Base-by-base conservation (phyloP, 2,888 invertebrate species). In the Synanthedon myopaeformis region DNA sequence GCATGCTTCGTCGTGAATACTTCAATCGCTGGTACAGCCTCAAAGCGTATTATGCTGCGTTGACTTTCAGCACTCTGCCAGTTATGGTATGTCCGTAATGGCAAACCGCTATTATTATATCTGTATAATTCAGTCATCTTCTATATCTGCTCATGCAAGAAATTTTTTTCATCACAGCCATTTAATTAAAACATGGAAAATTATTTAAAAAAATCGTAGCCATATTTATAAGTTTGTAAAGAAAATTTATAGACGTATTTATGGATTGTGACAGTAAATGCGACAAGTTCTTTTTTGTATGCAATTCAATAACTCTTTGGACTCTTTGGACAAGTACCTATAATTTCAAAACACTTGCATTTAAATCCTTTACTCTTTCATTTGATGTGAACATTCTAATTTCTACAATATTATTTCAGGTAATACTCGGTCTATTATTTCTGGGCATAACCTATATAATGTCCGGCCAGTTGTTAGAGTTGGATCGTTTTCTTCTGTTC, bases 391-490 rank as follows among this genome's bases (percentile, higher is more conserved):
- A 10, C 12, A 28, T 42, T 28, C 48, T 51, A 54, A 51, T 42
- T 28, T 35, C 45, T 3, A 8, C 35, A 10, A 41, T 52, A 55
- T 53, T 56, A 45, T 72, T 77, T 12, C 78, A 91, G 91, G 6
- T 89, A 0, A 41, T 83, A 2, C 74, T 89, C 6, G 86, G 87
- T 1, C 52, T 84, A 1, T 52, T 89, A 51, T 91, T 91, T 67
- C 61, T 87, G 14, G 35, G 65, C 0, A 86, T 91, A 48, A 76
- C 87, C 0, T 92, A 91, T 64, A 42, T 84, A 2, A 82, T 91
- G 86, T 84, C 93, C 0, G 90, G 91, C 11, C 94, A 94, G 70
- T 90, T 94, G 1, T 64, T 91, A 59, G 93, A 94, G 64, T 78
- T 86, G 63, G 67, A 89, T 12, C 82, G 94, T 41, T 93, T 93